These are phyloP conservation scores for Barnardius zonarius DNA, from an alignment of 2,113 vertebrate species.

Conservation along the genomic window DNA sequence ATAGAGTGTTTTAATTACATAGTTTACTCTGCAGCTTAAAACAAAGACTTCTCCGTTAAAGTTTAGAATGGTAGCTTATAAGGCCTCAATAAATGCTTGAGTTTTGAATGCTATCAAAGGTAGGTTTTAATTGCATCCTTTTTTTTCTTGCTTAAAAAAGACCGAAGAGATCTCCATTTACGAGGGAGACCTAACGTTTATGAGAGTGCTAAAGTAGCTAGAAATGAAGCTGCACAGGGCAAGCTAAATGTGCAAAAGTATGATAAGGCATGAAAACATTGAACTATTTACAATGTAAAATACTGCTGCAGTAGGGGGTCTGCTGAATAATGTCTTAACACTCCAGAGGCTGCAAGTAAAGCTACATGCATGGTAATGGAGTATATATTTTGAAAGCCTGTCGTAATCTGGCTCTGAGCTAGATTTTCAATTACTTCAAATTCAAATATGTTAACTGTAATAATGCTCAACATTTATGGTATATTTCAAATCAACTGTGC, in stretches of 20 bases:
- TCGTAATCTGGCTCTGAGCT: background rate
- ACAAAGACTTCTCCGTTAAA: background rate
- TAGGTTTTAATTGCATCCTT: background rate
- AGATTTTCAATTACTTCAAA: background rate
- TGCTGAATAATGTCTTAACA: background rate
- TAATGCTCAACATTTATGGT: background rate
- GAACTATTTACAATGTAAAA: background rate
- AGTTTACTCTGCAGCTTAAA: background rate
- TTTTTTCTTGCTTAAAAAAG: background rate
- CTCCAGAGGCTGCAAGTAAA: background rate
- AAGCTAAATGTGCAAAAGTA: background rate
- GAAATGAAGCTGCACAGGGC: background rate
- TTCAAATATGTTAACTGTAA: background rate
- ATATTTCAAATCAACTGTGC: background rate
- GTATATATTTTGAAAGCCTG: background rate
- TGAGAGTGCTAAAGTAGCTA: background rate
- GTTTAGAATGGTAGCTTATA: background rate
- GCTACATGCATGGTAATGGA: background rate
- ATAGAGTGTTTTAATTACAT: background rate
- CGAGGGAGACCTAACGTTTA: background rate
- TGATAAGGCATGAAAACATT: background rate
- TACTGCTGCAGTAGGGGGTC: no score
- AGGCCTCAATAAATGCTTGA: background rate
- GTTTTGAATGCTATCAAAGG: background rate
- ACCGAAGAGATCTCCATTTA: background rate